Evolutionary conservation across 2,888 invertebrate species (phyloP).

Genomic region (Clivina fossor): DNA sequence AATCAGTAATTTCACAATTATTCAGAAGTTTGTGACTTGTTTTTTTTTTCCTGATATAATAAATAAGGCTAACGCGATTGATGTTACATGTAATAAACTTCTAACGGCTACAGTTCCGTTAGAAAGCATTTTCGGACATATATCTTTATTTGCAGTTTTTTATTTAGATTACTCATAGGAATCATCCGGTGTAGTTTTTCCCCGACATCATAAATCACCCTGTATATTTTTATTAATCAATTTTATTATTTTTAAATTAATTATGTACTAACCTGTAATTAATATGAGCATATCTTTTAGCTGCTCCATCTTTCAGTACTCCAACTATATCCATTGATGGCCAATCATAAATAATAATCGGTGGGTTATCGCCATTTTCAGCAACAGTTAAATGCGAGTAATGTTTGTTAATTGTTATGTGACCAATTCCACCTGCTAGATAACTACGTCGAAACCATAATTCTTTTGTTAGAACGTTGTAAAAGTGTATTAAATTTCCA

Average conservation of each 20-base stretch:
- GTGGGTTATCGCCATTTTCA: conserved; percentile 73
- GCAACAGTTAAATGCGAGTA: conserved; percentile 77
- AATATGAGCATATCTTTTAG: conserved; percentile 69
- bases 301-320: conserved; percentile 76
- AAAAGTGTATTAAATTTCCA: conserved; percentile 79
- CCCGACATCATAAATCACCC: too few relatives aligned
- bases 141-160: conserved; percentile 9
- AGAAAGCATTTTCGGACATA: too few relatives aligned
- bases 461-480: conserved; percentile 66
- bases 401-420: conserved; percentile 72
- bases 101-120: too few relatives aligned
- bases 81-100: too few relatives aligned
- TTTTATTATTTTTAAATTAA: too few relatives aligned
- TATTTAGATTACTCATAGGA: not conserved
- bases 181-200: not conserved
- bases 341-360: conserved; percentile 82
- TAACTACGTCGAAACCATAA: conserved; percentile 72
- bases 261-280: conserved; percentile 63
- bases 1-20: too few relatives aligned
- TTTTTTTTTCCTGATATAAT: too few relatives aligned
- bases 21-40: too few relatives aligned
- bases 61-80: too few relatives aligned
- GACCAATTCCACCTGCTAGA: conserved; percentile 80
- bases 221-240: too few relatives aligned
- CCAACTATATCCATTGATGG: conserved; percentile 75